Base-by-base conservation (phyloP, 2,888 invertebrate genomes). In the Conistra vaccinii region DNA sequence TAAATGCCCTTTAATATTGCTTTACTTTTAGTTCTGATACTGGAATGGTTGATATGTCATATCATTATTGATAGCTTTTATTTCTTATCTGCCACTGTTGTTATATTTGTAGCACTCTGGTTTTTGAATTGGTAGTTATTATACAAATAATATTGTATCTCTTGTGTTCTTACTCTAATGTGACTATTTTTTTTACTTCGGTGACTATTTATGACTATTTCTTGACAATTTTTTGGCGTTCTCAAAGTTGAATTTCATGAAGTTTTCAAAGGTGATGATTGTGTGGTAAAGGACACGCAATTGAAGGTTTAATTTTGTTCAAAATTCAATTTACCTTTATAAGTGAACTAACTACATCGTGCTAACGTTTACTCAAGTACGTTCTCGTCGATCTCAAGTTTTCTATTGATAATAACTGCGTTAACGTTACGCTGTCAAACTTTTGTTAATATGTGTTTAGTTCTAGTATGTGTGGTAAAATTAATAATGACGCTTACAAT, bases 401-500 rank as follows among this genome's bases (percentile, higher is more conserved):
- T 57, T 78, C 57, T 45, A 63, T 80, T 62, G 66, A 51, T 48
- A n/a, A 9, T 35, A 67, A 68, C 29, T 66, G 23, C 10, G 32
- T 45, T 65, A 65, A 42, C 20, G 26, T 69, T 42, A 48, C 17
- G 17, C 29, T 63, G 62, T 68, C 45, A 63, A 61, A 68, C 61
- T 76, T 62, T 76, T 69, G 71, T 67, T 80, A 76, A 74, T 71
- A 71, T 71, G 48, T 48, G 7, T 51, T 63, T 58, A 51, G 58
- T 58, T 45, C 32, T 58, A 42, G 51, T 51, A 57, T 71, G 57
- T 74, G 70, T 61, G n/a, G 23, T 32, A 39, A 72, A 78, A 78
- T 78, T 81, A 84, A 81, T 84, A 78, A 74, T 68, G 57, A 57
- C n/a, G 63, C 26, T 63, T 23, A 57, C 62, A 35, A 48, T 73